Percentiles rank a stretch among this genome's conserved stretches.
Evolutionary conservation across 2,797 vertebrate genomes (phyloP).

Genomic region (Sebastes itinus): DNA sequence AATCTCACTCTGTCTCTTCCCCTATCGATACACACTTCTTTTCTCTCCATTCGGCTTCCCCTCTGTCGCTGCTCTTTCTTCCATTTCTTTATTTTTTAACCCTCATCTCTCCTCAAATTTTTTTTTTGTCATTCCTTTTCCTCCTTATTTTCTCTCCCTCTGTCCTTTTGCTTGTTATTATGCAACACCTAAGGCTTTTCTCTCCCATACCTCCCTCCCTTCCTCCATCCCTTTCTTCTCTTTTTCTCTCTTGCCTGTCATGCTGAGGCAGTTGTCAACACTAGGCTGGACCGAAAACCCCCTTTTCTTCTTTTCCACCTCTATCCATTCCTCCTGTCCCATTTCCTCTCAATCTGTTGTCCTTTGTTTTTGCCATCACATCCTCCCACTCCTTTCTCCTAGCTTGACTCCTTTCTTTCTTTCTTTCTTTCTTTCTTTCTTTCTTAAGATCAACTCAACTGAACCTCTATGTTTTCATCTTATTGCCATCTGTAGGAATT

Average conservation of each 20-base stretch:
- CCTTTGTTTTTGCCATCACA: conserved; percentile 7
- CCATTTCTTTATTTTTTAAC: not conserved
- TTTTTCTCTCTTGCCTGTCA: conserved; percentile 15
- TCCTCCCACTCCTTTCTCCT: conserved; percentile 10
- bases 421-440: not conserved
- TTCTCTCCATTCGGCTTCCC: not conserved
- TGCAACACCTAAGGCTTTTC: conserved; percentile 15
- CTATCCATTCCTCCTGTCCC: not conserved
- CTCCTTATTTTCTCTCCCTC: not conserved
- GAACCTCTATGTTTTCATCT: conserved; percentile 19
- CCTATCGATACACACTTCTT: conserved; percentile 1
- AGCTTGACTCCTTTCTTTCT: not conserved
- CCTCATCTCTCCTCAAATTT: not conserved
- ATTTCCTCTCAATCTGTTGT: conserved; percentile 1
- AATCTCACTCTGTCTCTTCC: conserved; percentile 7
- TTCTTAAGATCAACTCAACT: conserved; percentile 8
- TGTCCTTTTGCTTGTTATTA: not conserved
- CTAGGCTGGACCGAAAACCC: not conserved
- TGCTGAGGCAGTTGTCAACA: conserved; percentile 38
- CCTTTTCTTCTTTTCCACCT: conserved; percentile 13
- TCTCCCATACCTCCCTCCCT: not conserved
- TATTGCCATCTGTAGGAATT: conserved; percentile 43
- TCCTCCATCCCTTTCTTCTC: not conserved
- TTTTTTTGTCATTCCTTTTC: not conserved
- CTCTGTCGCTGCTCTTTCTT: not conserved